These are phyloP conservation scores for Pogonocichla stellata DNA, from an alignment of 2,113 vertebrate species.

Conservation along the genomic window DNA sequence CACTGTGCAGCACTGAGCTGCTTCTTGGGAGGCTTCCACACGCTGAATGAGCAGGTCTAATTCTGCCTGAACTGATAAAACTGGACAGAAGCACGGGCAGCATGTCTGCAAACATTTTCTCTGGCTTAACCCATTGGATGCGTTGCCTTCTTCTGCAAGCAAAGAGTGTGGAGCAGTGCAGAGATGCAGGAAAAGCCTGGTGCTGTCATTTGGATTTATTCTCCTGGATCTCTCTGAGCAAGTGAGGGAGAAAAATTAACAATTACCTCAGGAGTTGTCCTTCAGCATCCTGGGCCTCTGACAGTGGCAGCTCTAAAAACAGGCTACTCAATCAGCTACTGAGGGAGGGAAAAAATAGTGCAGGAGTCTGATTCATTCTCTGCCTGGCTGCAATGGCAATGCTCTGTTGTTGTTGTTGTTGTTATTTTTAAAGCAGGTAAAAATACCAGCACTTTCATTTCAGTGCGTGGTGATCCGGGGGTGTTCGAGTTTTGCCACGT, in stretches of 20 bases:
- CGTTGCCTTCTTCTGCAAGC: neutral
- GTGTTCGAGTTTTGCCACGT: neutral
- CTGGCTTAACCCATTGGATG: neutral
- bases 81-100: neutral
- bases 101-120: neutral
- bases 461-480: slow-evolving; percentile 15
- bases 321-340: neutral
- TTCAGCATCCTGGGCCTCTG: neutral
- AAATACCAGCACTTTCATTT: slow-evolving; percentile 43
- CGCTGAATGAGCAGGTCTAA: neutral
- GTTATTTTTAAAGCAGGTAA: slow-evolving; percentile 66
- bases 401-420: slow-evolving; percentile 58
- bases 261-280: neutral
- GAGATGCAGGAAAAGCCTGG: neutral
- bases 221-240: neutral
- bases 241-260: neutral
- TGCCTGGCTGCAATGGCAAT: slow-evolving; percentile 9
- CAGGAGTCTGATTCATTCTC: slow-evolving; percentile 52
- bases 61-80: neutral
- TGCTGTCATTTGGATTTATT: neutral
- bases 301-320: neutral
- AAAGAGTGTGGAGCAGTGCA: fast-evolving
- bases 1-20: neutral
- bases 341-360: slow-evolving; percentile 13
- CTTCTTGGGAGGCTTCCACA: neutral